A percentile compares a stretch with the other conserved stretches of the same genome.
These are phyloP conservation scores for Neodiprion lecontei DNA, from an alignment of 1,140 invertebrate genomes.

Conservation along the genomic window DNA sequence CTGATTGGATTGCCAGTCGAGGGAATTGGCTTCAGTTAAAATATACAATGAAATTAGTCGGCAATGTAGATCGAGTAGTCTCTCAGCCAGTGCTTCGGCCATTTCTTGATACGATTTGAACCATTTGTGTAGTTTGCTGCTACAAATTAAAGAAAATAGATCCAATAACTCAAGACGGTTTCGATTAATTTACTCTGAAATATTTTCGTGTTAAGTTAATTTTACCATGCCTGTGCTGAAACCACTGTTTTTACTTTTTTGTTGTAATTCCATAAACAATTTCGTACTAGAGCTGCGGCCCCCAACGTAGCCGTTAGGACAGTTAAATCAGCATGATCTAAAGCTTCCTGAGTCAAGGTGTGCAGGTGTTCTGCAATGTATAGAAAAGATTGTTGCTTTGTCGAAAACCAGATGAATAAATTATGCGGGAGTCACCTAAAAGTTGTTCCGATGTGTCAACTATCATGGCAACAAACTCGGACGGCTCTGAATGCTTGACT, in stretches of 20 bases:
- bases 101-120: slow-evolving; percentile 81
- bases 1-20: slow-evolving; percentile 70
- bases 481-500: slow-evolving; percentile 74
- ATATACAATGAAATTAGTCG: slow-evolving; percentile 78
- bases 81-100: slow-evolving; percentile 80
- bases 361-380: slow-evolving; percentile 73
- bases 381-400: slow-evolving; percentile 1
- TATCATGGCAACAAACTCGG: slow-evolving; percentile 72
- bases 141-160: slow-evolving; percentile 16
- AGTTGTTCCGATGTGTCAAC: slow-evolving; percentile 74
- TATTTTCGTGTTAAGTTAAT: background rate
- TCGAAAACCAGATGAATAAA: slow-evolving; percentile 12
- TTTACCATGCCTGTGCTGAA: slow-evolving; percentile 38
- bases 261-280: slow-evolving; percentile 77
- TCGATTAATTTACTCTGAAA: background rate
- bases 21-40: slow-evolving; percentile 77
- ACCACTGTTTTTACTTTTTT: slow-evolving; percentile 62
- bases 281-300: slow-evolving; percentile 77
- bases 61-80: slow-evolving; percentile 78
- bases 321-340: slow-evolving; percentile 81
- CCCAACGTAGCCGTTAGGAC: slow-evolving; percentile 80
- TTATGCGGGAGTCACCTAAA: slow-evolving; percentile 46
- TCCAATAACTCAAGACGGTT: background rate
- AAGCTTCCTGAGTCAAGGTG: slow-evolving; percentile 77
- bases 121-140: slow-evolving; percentile 51